Evolutionary conservation across 2,888 invertebrate species (phyloP).

Genomic region (Ephialtes manifestator): DNA sequence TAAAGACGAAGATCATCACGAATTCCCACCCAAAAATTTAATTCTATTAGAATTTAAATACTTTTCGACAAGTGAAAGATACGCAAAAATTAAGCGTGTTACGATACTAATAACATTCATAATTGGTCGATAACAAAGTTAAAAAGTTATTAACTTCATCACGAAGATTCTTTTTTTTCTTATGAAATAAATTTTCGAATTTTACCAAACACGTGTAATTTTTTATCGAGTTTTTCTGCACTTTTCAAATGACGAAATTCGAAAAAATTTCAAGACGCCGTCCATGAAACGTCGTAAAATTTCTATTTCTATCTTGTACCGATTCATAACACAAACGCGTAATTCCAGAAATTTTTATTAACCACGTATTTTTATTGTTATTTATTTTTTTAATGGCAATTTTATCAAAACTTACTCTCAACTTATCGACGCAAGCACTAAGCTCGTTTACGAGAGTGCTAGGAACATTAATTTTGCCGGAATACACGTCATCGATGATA

Average conservation of each 20-base stretch:
- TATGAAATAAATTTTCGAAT: no score
- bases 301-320: neutral
- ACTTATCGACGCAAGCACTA: slow-evolving; percentile 87
- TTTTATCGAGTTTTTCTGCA: no score
- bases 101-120: no score
- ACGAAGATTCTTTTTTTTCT: neutral
- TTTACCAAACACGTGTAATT: no score
- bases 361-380: neutral
- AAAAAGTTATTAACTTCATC: slow-evolving; percentile 35
- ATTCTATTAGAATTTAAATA: no score
- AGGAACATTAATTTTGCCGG: slow-evolving; percentile 87
- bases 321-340: no score
- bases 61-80: neutral
- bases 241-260: no score
- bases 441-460: slow-evolving; percentile 88
- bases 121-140: neutral
- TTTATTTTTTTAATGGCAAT: slow-evolving; percentile 8
- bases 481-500: slow-evolving; percentile 88
- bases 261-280: no score
- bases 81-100: slow-evolving; percentile 50
- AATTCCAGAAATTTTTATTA: no score
- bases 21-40: no score
- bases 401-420: slow-evolving; percentile 86
- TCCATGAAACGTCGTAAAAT: neutral
- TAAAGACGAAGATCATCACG: slow-evolving; percentile 21